A percentile compares a stretch with the other conserved stretches of the same genome.
phyloP scores from a whole-genome alignment of 2,888 invertebrate genomes.

The Mesodorylaimus sp. region DNA sequence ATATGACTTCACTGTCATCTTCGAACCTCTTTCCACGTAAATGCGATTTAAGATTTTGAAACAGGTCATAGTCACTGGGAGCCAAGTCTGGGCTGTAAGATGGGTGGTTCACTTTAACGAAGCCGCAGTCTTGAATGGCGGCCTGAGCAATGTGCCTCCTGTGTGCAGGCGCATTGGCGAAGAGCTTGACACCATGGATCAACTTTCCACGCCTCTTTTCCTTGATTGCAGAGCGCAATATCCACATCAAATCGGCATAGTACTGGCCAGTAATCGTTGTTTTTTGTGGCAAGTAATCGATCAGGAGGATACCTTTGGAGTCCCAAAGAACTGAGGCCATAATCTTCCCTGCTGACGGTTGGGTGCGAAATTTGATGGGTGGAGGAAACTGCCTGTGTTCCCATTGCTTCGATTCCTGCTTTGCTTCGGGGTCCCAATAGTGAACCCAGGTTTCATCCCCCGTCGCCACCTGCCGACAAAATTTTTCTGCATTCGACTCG shows the following conservation, averaged over 20 bases:
- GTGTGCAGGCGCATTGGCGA: slow-evolving; percentile 11
- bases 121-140: slow-evolving; percentile 6
- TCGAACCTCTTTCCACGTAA: slow-evolving; percentile 5
- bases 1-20: background rate
- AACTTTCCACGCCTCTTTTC: slow-evolving; percentile 1
- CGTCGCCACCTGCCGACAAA: no score
- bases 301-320: no score
- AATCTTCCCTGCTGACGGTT: slow-evolving; percentile 9
- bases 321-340: slow-evolving; percentile 13
- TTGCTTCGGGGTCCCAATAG: slow-evolving; percentile 13
- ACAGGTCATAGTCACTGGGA: slow-evolving; percentile 9
- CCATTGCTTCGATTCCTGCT: background rate
- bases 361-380: slow-evolving; percentile 7
- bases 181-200: slow-evolving; percentile 7
- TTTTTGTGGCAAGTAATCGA: slow-evolving; percentile 13
- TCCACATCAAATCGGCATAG: slow-evolving; percentile 10
- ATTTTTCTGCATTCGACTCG: no score
- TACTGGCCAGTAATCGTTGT: slow-evolving; percentile 13
- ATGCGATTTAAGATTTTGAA: slow-evolving; percentile 9
- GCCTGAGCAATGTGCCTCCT: background rate
- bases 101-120: slow-evolving; percentile 8
- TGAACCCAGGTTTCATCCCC: slow-evolving; percentile 4
- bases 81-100: slow-evolving; percentile 12
- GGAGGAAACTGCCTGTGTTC: background rate
- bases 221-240: slow-evolving; percentile 2